Evolutionary conservation across 2,113 vertebrate species (phyloP), one percentile per base, ranked within the genome.

Genomic region (Mastomys coucha): DNA sequence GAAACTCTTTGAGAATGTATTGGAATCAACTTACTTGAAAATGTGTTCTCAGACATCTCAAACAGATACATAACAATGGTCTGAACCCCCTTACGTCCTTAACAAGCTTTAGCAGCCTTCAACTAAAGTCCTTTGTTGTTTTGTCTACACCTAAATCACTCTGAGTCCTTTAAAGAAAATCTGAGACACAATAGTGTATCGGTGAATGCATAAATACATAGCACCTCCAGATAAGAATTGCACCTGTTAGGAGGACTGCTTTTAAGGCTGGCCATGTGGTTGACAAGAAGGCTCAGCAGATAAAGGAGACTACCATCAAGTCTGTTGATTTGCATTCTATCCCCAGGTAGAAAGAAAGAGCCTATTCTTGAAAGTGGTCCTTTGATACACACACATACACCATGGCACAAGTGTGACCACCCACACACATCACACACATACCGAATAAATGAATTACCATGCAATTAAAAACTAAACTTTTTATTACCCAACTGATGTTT

Each of bases 111-210:
- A 77, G 7, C 1, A 63, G 31, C 31, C 28, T 31, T 31, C 58
- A 76, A 19, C 53, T 75, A 36, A 70, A 49, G 5, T 14, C 49
- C 16, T 17, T 82, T 89, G 17, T 53, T 88, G 16, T 91, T 49
- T 93, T 10, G 16, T 73, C 81, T 73, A 1, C 56, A 7, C 13
- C 14, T 63, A 49, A 28, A 31, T 33, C 26, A 65, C 7, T 39
- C 26, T 42, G 31, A 82, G 63, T 89, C 91, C 91, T 94, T 81
- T 82, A 14, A 77, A 89, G 19, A 91, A 94, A 96, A 81, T 33
- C 5, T 22, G 14, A 26, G 22, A 93, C 22, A n/a, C 78, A 81
- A 11, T n/a, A 82, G 49, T 89, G 42, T 13, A 65, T 89, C 51
- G 86, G 7, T 67, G n/a, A 92, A 76, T 88, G n/a, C 67, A 89